Percentiles rank a stretch among this genome's conserved stretches.
These are phyloP conservation scores for Microctenopoma lineatum DNA, from an alignment of 2,797 vertebrate species.

Conservation along the genomic window DNA sequence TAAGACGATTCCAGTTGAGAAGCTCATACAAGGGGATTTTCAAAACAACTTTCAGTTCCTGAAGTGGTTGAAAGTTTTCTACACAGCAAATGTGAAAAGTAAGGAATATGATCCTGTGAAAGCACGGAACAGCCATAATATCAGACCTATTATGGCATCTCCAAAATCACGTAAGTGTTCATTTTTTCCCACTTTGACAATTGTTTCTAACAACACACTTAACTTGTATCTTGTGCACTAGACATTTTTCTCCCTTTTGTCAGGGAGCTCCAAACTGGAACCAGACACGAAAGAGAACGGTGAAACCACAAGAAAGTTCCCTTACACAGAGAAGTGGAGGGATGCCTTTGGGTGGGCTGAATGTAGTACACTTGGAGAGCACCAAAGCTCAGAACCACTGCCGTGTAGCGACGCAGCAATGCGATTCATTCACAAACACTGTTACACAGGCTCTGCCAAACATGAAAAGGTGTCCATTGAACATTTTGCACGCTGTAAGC, in stretches of 20 bases:
- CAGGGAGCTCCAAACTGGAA: slow-evolving; percentile 33
- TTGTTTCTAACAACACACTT: not conserved
- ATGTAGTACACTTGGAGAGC: slow-evolving; percentile 66
- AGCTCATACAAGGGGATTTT: slow-evolving; percentile 74
- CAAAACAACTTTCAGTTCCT: slow-evolving; percentile 70
- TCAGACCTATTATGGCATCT: slow-evolving; percentile 35
- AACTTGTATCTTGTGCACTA: not conserved
- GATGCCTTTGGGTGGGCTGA: slow-evolving; percentile 66
- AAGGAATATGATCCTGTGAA: slow-evolving; percentile 66
- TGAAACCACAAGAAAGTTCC: not conserved
- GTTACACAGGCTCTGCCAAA: slow-evolving; percentile 26
- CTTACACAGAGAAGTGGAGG: slow-evolving; percentile 74
- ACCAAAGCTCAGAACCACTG: not conserved
- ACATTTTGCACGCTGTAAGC: slow-evolving; percentile 58
- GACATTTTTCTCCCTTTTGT: slow-evolving; percentile 10
- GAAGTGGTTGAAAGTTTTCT: slow-evolving; percentile 83
- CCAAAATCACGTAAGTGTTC: slow-evolving; percentile 3
- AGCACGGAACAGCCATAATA: slow-evolving; percentile 63
- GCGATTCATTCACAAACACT: slow-evolving; percentile 75
- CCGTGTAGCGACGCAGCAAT: slow-evolving; percentile 65
- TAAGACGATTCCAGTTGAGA: slow-evolving; percentile 77
- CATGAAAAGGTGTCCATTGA: slow-evolving; percentile 39
- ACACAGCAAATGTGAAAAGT: slow-evolving; percentile 55
- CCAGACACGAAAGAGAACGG: slow-evolving; percentile 27
- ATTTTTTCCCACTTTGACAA: not conserved